Evolutionary conservation across 2,888 invertebrate species (phyloP), one percentile per base, ranked within the genome.

Genomic region (Drosophila monieri): DNA sequence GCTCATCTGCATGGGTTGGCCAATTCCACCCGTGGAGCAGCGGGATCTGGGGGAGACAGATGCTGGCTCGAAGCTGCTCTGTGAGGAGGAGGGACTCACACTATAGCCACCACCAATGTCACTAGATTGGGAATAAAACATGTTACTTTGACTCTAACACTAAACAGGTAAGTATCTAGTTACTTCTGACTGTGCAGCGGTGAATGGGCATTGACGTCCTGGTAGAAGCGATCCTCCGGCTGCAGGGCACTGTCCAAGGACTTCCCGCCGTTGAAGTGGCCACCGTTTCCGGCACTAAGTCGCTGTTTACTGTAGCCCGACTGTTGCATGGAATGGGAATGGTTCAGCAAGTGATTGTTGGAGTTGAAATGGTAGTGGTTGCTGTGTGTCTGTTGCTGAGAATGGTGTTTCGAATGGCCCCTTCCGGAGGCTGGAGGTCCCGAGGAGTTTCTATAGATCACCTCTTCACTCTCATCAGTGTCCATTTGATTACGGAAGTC

Each of bases 11-110:
- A 79, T 52, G 2, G 77, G 74, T 53, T 84, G 86, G n/a, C 64
- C 85, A 12, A 79, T 74, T 25, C 87, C 89, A 3, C 89, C 89
- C 43, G 76, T 90, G 30, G 90, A 89, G 60, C 89, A 85, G 49
- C 90, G 84, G 2, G 89, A 90, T 41, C 89, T 78, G 2, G 90
- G 89, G 21, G 90, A 90, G 3, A 90, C 85, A 9, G 90, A 90
- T 1, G 90, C 85, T 10, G 90, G 91, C 53, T 91, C 90, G 62
- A 90, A 89, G 66, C 91, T 91, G 55, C 91, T 90, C 74, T 90
- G 76, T 46, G 91, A 91, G 14, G 90, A 90, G 1, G 91, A 91
- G 14, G 91, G 91, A 71, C 91, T 91, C 1, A 90, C 83, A 21
- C 83, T 79, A 10, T 61, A 83, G 49, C 70, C 84, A 5, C 78